Evolutionary conservation across 2,888 invertebrate species (phyloP), one percentile per base, ranked within the genome.

Genomic region (Macaria liturata): DNA sequence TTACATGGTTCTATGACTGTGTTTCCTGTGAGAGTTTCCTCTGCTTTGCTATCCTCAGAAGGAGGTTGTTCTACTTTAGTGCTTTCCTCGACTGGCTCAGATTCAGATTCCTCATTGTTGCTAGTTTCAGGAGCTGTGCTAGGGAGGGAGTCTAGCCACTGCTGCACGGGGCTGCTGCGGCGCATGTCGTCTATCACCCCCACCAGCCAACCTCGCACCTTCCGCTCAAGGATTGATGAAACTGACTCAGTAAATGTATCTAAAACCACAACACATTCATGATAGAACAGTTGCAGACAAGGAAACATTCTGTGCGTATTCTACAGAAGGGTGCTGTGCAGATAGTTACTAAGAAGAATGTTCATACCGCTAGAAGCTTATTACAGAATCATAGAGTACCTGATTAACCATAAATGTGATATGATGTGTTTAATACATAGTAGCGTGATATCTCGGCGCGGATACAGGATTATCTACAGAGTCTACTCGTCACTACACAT

Each of bases 121-220:
- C 69, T 55, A 42, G 76, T 55, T 1, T 87, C 87, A 60, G 80
- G 81, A 37, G 64, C 5, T 5, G 52, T 54, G 50, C 58, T 62
- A 4, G 95, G 95, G 65, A 95, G 82, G 5, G 95, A 95, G 74
- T 96, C 95, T 64, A 96, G 93, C 96, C 96, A 96, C 87, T 95
- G 95, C 67, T 96, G 95, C 52, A 96, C 94, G 49, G 95, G 94
- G 66, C 94, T 94, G 76, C 94, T 94, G 57, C 94, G 93, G 70
- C 93, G 83, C 94, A 94, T 94, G 71, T 94, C 93, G 80, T 89
- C 88, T 64, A 92, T 83, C 3, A 92, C 89, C 46, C 91, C 90
- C 68, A 85, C 86, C 30, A 92, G 76, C 92, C 92, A 92, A 67
- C 88, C 86, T 65, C 91, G 79, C 39, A 91, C 90, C 76, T 89